phyloP scores from a whole-genome alignment of 2,113 vertebrate species.

The Perca fluviatilis region DNA sequence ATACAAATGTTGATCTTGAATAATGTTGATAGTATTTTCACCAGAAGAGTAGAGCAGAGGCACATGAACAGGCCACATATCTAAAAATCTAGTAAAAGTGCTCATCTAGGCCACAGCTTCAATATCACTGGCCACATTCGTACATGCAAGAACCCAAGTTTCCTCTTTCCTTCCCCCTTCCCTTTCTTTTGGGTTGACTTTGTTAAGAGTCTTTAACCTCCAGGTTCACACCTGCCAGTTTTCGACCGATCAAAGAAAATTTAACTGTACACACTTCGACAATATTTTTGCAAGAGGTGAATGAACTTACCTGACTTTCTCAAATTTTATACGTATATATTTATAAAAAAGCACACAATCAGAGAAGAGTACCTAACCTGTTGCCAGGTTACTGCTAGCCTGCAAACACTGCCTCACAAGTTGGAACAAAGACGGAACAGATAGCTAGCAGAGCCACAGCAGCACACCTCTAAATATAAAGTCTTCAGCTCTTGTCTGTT shows the following conservation, averaged over 20 bases:
- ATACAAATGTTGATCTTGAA: slow-evolving; percentile 35
- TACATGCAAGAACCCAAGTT: neutral
- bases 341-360: slow-evolving; percentile 56
- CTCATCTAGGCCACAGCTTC: slow-evolving; percentile 35
- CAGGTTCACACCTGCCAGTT: neutral
- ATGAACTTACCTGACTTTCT: slow-evolving; percentile 30
- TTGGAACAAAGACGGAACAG: slow-evolving; percentile 68
- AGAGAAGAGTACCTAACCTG: slow-evolving; percentile 69
- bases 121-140: slow-evolving; percentile 7
- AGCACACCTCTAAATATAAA: slow-evolving; percentile 78
- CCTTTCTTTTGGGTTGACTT: neutral
- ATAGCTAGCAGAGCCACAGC: slow-evolving; percentile 56
- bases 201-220: slow-evolving; percentile 1
- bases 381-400: slow-evolving; percentile 78
- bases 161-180: neutral
- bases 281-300: slow-evolving; percentile 11
- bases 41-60: slow-evolving; percentile 12
- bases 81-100: slow-evolving; percentile 29
- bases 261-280: neutral
- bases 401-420: slow-evolving; percentile 61
- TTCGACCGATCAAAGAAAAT: slow-evolving; percentile 5
- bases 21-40: slow-evolving; percentile 39
- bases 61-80: slow-evolving; percentile 12
- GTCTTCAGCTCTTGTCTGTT: slow-evolving; percentile 73
- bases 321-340: slow-evolving; percentile 8